These are phyloP conservation scores for Semaprochilodus insignis DNA, from an alignment of 2,797 vertebrate genomes.

Conservation along the genomic window DNA sequence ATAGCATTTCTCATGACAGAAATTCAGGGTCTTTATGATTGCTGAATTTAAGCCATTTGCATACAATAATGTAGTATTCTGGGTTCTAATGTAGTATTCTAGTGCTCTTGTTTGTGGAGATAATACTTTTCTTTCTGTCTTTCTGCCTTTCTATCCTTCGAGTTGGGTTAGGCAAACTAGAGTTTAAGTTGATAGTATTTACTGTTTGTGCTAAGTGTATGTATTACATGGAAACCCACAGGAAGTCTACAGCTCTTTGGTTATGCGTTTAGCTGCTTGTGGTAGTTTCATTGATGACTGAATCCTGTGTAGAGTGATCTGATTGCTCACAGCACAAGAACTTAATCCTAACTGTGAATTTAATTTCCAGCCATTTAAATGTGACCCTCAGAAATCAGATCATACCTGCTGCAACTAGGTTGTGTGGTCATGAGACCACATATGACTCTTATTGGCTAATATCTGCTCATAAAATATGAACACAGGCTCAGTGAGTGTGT, in stretches of 20 bases:
- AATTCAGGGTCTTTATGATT: too few relatives aligned
- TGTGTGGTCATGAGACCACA: neutral
- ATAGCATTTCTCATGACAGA: too few relatives aligned
- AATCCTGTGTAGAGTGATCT: neutral
- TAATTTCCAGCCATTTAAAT: neutral
- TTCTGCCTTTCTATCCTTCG: neutral
- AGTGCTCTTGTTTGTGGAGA: too few relatives aligned
- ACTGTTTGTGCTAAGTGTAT: neutral
- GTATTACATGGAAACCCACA: slow-evolving; percentile 11
- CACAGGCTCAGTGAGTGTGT: slow-evolving; percentile 34
- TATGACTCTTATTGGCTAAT: slow-evolving; percentile 35
- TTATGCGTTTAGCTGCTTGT: slow-evolving; percentile 2
- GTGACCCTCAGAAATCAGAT: neutral
- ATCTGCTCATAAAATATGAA: slow-evolving; percentile 56
- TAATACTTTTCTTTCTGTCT: neutral
- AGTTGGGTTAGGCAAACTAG: neutral
- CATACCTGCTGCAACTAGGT: too few relatives aligned
- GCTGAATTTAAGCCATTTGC: too few relatives aligned
- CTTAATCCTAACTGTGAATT: neutral
- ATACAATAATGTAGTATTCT: too few relatives aligned
- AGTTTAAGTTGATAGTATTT: neutral
- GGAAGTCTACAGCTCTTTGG: neutral
- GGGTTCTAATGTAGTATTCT: too few relatives aligned
- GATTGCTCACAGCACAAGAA: slow-evolving; percentile 1
- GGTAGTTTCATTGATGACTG: neutral